Evolutionary conservation across 2,888 invertebrate genomes (phyloP).

Genomic region (Xylocampa areola): DNA sequence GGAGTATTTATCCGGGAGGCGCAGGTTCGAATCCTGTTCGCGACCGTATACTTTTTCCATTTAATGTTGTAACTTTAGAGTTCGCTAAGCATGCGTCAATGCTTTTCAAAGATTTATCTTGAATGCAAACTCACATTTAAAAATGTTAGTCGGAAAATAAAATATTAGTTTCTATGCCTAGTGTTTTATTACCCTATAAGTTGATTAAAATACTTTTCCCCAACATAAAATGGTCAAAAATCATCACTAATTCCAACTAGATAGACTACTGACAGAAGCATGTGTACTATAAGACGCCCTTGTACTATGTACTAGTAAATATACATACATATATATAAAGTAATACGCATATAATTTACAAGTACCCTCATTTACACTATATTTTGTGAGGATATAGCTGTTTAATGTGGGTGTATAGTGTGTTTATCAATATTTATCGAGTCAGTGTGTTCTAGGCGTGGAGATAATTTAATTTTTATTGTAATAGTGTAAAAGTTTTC

Average conservation of each 20-base stretch:
- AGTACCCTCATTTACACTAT: constrained; percentile 39
- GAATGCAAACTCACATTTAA: too few species aligned
- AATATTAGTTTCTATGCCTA: not conserved
- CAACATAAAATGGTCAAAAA: constrained; percentile 43
- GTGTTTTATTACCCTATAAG: constrained; percentile 2
- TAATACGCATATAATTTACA: constrained; percentile 28
- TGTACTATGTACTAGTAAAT: constrained; percentile 37
- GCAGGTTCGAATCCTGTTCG: too few species aligned
- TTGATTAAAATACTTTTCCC: not conserved
- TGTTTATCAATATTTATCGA: constrained; percentile 22
- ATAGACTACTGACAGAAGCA: constrained; percentile 42
- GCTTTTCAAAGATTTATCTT: too few species aligned
- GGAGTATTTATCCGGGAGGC: too few species aligned
- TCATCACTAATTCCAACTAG: constrained; percentile 50
- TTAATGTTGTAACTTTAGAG: too few species aligned
- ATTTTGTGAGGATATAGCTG: constrained; percentile 30
- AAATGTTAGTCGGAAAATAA: too few species aligned
- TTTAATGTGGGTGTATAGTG: constrained; percentile 42
- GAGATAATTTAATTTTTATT: too few species aligned
- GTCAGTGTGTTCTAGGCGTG: constrained; percentile 30
- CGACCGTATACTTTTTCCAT: too few species aligned
- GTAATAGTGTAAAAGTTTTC: too few species aligned
- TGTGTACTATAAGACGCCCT: constrained; percentile 44
- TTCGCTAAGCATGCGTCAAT: too few species aligned
- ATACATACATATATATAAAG: too few species aligned